Base-by-base conservation (phyloP, 2,888 invertebrate genomes). In the Alviniconcha strummeri region DNA sequence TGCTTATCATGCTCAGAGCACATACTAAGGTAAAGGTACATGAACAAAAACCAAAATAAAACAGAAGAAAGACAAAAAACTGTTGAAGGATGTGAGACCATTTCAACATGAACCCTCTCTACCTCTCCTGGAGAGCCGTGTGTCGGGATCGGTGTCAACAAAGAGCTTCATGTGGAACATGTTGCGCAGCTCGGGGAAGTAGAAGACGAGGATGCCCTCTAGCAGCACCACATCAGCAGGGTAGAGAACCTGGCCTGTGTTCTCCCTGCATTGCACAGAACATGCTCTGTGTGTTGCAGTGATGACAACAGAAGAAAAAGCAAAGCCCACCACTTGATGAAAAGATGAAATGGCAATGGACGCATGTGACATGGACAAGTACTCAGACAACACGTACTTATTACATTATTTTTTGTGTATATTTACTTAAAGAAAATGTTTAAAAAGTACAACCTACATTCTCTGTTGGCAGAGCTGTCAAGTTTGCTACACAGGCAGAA, bases 151-250 rank as follows among this genome's bases (percentile, higher is more conserved):
- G 0, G 99, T 99, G 93, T 99, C 99, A 5, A 99, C 99, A 94
- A 99, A 99, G 71, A 99, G 95, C 94, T 99, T 99, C 98, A 99
- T 99, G 94, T 99, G 98, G 95, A 99, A 99, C 85, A 99, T 95
- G 85, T 98, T 97, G 81, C 99, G 95, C 86, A 99, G 97, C 93
- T 97, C 97, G 0, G 97, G 97, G 94, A 98, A 98, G 95, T 99
- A 99, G 95, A 99, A 99, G 69, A 98, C 98, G 84, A 99, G 95
- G 93, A 99, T 99, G 52, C 99, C 99, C 94, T 99, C 99, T 90
- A 99, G 97, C 9, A 99, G 95, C 13, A 99, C 98, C 84, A 99
- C 99, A 94, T 99, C 99, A 0, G 98, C 98, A 7, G 82, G 82
- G n/a, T 82, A 82, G 7, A 76, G 76, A 7, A 77, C 75, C 69